Evolutionary conservation across 1,140 invertebrate species (phyloP), one percentile per base, ranked within the genome.

Genomic region (Diploscapter pachys): DNA sequence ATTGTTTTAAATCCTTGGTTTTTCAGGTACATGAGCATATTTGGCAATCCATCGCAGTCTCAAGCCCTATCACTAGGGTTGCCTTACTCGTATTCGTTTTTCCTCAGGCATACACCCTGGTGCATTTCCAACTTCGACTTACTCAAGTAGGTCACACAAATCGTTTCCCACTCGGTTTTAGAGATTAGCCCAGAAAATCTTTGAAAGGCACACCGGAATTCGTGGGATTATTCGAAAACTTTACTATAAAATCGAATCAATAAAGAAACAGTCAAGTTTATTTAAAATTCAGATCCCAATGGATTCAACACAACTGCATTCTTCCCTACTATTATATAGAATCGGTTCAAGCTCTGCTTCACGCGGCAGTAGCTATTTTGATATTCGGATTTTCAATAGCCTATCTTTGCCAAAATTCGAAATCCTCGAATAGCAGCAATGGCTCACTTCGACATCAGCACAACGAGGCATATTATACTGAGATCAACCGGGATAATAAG

Each of bases 11-110:
- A 64, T n/a, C 5, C 48, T 55, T 5, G 9, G 57, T 54, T 31
- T 65, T 65, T 31, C 63, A 68, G 66, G 66, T 68, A 68, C 66
- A 52, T 68, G 6, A 55, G 66, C 8, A 55, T 68, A 6, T 68
- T 68, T 48, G 71, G 71, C 52, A 63, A 72, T n/a, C 11, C 49
- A 8, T 6, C 59, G 8, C 71, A 63, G 31, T 31, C 31, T 48
- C 71, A 59, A 5, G 48, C 65, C 13, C 71, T 72, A 49, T 72
- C 71, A 9, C n/a, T n/a, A n/a, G 71, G 71, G 9, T 52, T 72
- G 4, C 71, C 71, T 13, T 72, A 71, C 71, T 72, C 71, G n/a
- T 72, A 64, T 51, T 72, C 71, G 13, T 72, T 72, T 53, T 72
- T 9, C 9, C 59, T 72, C 59, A 53, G 59, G 5, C 65, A n/a